A percentile compares a stretch with the other conserved stretches of the same genome.
Conservation (phyloP, 1,140 invertebrate genomes). For the Bombus balteatus region DNA sequence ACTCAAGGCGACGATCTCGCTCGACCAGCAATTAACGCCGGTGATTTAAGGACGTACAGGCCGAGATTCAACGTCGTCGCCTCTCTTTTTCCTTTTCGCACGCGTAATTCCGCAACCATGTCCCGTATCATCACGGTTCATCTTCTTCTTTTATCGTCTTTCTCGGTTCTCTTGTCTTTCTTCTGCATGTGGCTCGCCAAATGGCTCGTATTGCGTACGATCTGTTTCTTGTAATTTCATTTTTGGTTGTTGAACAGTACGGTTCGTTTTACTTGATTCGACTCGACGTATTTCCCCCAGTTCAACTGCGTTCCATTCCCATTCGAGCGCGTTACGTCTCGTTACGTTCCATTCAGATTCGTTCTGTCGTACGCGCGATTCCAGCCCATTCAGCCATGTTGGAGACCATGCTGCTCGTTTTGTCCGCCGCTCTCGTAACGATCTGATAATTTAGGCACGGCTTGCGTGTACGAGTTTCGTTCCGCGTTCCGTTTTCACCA, state of each 20-base stretch:
- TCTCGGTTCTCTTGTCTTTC: background rate
- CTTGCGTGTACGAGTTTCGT: conserved; percentile 20
- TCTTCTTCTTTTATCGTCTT: conserved; percentile 6
- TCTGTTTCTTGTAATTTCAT: background rate
- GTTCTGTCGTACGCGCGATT: conserved; percentile 27
- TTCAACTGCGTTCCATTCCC: conserved; percentile 3
- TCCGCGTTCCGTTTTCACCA: background rate
- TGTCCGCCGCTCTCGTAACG: background rate
- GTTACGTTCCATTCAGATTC: conserved; percentile 39
- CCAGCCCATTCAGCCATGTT: conserved; percentile 3
- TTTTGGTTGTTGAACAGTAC: background rate
- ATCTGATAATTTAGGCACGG: conserved; percentile 31
- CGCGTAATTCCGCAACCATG: background rate
- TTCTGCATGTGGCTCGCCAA: background rate
- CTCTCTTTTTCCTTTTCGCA: conserved; percentile 20
- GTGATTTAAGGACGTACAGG: conserved; percentile 64
- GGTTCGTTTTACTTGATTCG: background rate
- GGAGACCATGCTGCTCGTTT: background rate
- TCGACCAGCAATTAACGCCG: conserved; percentile 62
- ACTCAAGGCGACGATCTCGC: conserved; percentile 46
- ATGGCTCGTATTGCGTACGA: background rate
- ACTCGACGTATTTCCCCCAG: background rate
- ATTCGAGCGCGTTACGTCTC: conserved; percentile 9
- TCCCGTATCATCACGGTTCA: conserved; percentile 6
- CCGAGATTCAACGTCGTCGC: conserved; percentile 37